These are phyloP conservation scores for Dinocampus coccinellae DNA, from an alignment of 2,888 invertebrate species.

Conservation along the genomic window DNA sequence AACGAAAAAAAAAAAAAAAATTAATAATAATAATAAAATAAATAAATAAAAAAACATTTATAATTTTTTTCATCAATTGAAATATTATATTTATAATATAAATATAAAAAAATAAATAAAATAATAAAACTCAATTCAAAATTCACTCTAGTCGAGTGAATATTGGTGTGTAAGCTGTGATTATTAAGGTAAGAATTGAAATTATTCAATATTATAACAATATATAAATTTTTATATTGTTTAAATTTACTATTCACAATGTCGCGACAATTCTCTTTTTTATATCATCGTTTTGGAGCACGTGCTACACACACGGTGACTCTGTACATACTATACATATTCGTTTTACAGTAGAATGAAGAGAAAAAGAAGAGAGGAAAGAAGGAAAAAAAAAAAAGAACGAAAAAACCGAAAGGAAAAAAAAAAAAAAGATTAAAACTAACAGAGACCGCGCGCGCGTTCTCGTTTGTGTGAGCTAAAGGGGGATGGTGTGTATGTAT, in stretches of 20 bases:
- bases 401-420: background rate
- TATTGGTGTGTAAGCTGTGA: slow-evolving; percentile 26
- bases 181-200: slow-evolving; percentile 25
- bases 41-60: background rate
- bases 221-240: background rate
- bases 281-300: slow-evolving; percentile 35
- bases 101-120: background rate
- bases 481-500: background rate
- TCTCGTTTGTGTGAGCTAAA: background rate
- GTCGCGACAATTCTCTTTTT: background rate
- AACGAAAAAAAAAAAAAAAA: background rate
- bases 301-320: slow-evolving; percentile 35
- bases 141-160: background rate
- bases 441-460: background rate
- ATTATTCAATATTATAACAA: background rate
- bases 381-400: background rate
- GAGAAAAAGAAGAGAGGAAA: too few relatives aligned
- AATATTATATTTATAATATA: background rate
- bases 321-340: background rate
- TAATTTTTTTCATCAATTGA: background rate
- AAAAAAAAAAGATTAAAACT: background rate
- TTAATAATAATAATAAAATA: background rate
- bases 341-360: background rate
- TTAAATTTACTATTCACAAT: background rate
- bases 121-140: background rate